Conservation (phyloP, 35 echinoderm and acorn worm genomes). For the Anneissia japonica region DNA sequence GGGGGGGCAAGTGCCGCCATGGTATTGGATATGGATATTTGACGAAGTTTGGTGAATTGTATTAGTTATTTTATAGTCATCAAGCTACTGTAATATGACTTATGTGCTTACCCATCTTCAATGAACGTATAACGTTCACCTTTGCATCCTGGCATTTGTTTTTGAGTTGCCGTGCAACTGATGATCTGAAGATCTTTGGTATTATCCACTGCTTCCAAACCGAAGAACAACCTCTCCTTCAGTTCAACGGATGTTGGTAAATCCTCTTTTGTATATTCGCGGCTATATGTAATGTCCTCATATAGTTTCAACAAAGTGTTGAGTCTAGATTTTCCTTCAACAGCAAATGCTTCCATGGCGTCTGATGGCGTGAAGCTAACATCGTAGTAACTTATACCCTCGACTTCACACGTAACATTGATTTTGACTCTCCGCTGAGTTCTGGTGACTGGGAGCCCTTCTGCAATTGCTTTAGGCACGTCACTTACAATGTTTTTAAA, state of each 20-base stretch:
- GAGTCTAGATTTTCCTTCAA: neutral
- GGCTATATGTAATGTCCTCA: neutral
- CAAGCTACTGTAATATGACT: no score
- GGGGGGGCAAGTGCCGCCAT: no score
- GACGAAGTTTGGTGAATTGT: no score
- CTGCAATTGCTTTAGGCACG: neutral
- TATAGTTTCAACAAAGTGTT: neutral
- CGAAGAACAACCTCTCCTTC: neutral
- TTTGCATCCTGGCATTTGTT: neutral
- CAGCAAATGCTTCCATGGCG: neutral
- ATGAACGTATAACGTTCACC: neutral
- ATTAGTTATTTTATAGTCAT: no score
- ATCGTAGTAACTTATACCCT: neutral
- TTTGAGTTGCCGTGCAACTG: neutral
- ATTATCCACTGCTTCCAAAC: neutral
- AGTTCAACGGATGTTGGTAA: neutral
- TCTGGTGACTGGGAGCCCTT: neutral
- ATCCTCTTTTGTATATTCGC: neutral
- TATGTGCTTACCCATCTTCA: neutral
- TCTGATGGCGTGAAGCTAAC: neutral
- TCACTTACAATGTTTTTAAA: neutral
- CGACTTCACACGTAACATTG: neutral
- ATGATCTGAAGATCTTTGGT: neutral
- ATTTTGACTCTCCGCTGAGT: neutral
- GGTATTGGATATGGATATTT: no score